Base-by-base conservation (phyloP, 2,113 vertebrate species). In the Eurystomus gularis region DNA sequence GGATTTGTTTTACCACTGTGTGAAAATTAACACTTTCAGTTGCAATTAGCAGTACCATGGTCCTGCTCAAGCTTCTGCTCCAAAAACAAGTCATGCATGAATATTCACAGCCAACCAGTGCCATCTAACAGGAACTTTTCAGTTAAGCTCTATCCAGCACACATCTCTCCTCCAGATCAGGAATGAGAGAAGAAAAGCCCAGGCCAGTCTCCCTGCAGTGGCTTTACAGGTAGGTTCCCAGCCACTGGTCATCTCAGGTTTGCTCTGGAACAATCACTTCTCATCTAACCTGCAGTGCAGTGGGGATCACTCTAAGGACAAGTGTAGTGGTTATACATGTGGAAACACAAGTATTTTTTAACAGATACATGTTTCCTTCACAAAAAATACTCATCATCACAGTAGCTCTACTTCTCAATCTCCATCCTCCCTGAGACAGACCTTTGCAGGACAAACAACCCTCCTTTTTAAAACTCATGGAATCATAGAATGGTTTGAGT, bases 1-100 rank as follows among this genome's bases (percentile, higher is more conserved):
- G 48, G 80, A 76, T 75, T 93, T 65, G 93, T 95, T 86, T 61
- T 71, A 54, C 72, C 46, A 42, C 29, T 0, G 5, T 65, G 95
- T 40, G 65, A 96, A 94, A 96, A 96, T 96, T 68, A 82, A 84
- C 96, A 96, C 96, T 95, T 93, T 72, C 69, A n/a, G n/a, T 52
- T 72, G 92, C 94, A 82, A 84, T 89, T 86, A 88, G 70, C 81
- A 72, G 73, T 35, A 55, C 23, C 58, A 46, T 52, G 87, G 90
- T 75, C 70, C 57, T 26, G 48, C 57, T 92, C n/a, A 75, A 7
- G 0, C 76, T 93, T 86, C 46, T 37, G 40, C 76, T 92, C 72
- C 64, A 86, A 62, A 75, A 90, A 33, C 60, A 83, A 90, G 69
- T 25, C 12, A 4, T n/a, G 37, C 72, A 57, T 93, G 85, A 95